Conservation (phyloP, 2,888 invertebrate genomes). For the Acanthopleura granulata region DNA sequence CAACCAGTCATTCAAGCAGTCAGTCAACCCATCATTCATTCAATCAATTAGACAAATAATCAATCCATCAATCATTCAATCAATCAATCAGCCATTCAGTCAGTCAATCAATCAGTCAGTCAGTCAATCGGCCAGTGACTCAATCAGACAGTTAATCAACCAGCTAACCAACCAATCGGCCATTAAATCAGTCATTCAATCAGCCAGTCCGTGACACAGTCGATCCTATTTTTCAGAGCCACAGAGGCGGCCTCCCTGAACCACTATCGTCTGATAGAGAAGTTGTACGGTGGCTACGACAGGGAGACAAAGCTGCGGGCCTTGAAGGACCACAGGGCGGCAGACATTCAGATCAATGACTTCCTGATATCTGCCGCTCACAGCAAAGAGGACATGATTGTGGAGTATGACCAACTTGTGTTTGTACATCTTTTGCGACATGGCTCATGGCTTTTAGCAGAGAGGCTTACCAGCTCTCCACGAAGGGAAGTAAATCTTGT, state of each 20-base stretch:
- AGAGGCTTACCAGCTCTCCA: too few species aligned
- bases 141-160: background rate
- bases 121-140: background rate
- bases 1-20: too few species aligned
- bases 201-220: background rate
- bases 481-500: too few species aligned
- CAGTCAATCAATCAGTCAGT: too few species aligned
- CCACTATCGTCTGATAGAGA: background rate
- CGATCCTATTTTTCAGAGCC: background rate
- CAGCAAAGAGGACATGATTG: conserved; percentile 14
- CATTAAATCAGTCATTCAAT: background rate
- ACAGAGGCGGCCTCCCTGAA: background rate
- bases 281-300: conserved; percentile 10
- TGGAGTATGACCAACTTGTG: background rate
- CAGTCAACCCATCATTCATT: too few species aligned
- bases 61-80: too few species aligned
- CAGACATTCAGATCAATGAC: background rate
- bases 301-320: background rate
- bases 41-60: too few species aligned
- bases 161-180: too few species aligned
- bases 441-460: too few species aligned
- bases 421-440: too few species aligned
- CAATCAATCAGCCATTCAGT: too few species aligned
- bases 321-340: background rate
- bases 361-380: background rate